Base-by-base conservation (phyloP, 2,888 invertebrate species). In the Exephanes ischioxanthus region DNA sequence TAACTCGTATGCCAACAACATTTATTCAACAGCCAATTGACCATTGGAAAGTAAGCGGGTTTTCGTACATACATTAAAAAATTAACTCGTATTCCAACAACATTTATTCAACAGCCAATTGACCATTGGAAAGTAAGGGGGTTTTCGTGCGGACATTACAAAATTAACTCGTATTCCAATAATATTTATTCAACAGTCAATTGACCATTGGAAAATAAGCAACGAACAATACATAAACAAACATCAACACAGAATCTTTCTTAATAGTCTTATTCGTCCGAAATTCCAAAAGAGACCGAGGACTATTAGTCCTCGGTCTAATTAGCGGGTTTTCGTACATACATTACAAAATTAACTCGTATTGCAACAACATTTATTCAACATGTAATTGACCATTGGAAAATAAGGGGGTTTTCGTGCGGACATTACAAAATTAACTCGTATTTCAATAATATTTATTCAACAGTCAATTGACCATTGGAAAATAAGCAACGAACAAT, bases 361-460 rank as follows among this genome's bases (percentile, higher is more conserved):
- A 76, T 79, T 45, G 3, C 73, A 67, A 79, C 9, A 79, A 76
- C 33, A 79, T 85, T 85, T 85, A 82, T 85, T 85, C 45, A 78
- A 33, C 22, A 41, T 45, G 72, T 53, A 79, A 22, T 77, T 11
- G 19, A 79, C n/a, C 66, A 71, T 30, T 30, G 37, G 1, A 37
- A 7, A 37, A 37, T 37, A 37, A 37, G 9, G 67, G 37, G 7
- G 37, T 2, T 58, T 58, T 67, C 41, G 6, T 0, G 19, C 1
- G 7, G 16, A 22, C 33, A 75, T 53, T 11, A 19, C 37, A 45
- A 67, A 58, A 48, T 7, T 19, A 55, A 45, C 51, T 37, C 33
- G 51, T 83, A 80, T 80, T 53, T 4, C 70, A 67, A 80, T n/a
- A 80, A 76, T 33, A 79, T 85, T 85, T 85, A 85, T 85, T 85